phyloP scores from a whole-genome alignment of 2,113 vertebrate genomes.

The Rissa tridactyla region DNA sequence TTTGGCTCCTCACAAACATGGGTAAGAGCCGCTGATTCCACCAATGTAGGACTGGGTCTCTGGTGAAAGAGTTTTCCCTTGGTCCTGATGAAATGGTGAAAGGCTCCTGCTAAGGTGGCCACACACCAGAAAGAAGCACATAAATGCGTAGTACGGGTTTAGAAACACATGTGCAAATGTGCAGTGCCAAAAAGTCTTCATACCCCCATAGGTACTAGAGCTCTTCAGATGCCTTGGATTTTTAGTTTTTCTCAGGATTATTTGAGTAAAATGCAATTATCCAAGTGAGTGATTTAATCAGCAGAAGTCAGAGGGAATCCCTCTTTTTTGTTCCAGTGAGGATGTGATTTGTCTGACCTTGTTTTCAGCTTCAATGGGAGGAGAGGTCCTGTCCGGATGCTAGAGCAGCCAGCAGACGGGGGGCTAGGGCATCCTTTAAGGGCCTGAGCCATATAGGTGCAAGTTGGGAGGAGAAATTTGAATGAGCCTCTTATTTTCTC shows the following conservation, averaged over 20 bases:
- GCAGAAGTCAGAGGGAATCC: neutral
- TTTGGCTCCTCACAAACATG: neutral
- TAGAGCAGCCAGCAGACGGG: rapidly evolving
- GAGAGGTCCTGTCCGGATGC: neutral
- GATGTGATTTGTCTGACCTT: neutral
- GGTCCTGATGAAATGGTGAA: neutral
- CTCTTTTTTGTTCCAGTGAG: neutral
- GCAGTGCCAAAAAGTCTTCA: neutral
- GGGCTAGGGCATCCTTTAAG: neutral
- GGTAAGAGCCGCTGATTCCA: neutral
- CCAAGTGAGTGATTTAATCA: neutral
- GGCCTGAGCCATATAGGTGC: neutral
- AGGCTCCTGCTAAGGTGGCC: neutral
- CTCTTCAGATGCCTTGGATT: neutral
- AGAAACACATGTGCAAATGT: neutral
- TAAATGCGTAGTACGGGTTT: neutral
- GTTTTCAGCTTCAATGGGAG: neutral
- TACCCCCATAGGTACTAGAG: neutral
- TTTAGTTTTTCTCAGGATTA: neutral
- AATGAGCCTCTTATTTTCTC: neutral
- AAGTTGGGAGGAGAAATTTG: neutral
- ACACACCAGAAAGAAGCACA: neutral
- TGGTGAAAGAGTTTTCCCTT: neutral
- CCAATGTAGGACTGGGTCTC: neutral
- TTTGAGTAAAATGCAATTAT: neutral